Evolutionary conservation across 2,888 invertebrate species (phyloP).

Genomic region (Lysandra bellargus): DNA sequence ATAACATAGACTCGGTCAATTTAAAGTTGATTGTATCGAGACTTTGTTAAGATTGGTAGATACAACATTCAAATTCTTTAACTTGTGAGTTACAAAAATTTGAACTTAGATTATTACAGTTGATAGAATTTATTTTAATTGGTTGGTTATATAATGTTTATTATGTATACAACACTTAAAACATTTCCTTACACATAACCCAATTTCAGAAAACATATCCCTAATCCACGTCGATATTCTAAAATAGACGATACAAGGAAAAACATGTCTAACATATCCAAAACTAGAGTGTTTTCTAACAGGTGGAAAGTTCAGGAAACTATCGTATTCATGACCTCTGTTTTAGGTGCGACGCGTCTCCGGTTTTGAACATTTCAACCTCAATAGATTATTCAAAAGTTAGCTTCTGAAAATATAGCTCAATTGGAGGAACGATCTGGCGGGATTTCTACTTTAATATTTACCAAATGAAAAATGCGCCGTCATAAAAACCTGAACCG

Average conservation of each 20-base stretch:
- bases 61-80: neutral
- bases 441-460: conserved; percentile 71
- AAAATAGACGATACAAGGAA: neutral
- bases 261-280: neutral
- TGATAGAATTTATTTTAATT: too few species aligned
- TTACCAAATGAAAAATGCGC: conserved; percentile 73
- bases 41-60: neutral
- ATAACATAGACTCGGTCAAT: neutral
- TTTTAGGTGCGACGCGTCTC: conserved; percentile 20
- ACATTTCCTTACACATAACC: neutral
- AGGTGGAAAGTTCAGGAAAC: conserved; percentile 7
- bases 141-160: too few species aligned
- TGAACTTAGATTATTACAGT: too few species aligned
- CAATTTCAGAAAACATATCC: neutral
- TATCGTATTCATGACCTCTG: conserved; percentile 19
- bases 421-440: conserved; percentile 65
- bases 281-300: conserved; percentile 1
- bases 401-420: conserved; percentile 68
- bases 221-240: neutral
- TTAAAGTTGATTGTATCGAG: neutral
- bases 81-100: too few species aligned
- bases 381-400: conserved; percentile 74
- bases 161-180: too few species aligned
- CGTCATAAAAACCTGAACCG: conserved; percentile 70
- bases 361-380: conserved; percentile 56